A percentile compares a stretch with the other conserved stretches of the same genome.
phyloP scores from a whole-genome alignment of 2,797 vertebrate genomes.

The Scolopax rusticola region DNA sequence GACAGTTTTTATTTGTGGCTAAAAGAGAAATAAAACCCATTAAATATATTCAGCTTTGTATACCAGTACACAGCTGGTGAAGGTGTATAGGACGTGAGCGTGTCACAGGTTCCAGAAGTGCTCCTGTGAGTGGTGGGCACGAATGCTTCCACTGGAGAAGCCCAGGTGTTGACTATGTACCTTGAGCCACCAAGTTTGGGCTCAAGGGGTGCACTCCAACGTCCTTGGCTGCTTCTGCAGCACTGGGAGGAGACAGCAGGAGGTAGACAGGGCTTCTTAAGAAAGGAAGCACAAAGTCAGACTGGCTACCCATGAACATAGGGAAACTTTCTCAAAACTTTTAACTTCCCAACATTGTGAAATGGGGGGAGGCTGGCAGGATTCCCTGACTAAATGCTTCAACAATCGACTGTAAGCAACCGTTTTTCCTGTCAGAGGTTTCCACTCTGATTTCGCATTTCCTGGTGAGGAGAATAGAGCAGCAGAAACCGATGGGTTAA shows the following conservation, averaged over 20 bases:
- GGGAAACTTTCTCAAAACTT: background rate
- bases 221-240: background rate
- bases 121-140: background rate
- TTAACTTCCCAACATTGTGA: background rate
- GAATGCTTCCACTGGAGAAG: background rate
- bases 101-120: background rate
- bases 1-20: background rate
- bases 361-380: background rate
- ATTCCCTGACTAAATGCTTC: background rate
- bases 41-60: background rate
- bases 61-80: background rate
- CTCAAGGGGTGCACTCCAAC: fast-evolving
- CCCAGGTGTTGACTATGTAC: fast-evolving
- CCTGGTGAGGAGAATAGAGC: background rate
- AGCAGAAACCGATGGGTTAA: background rate
- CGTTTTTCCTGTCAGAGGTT: background rate
- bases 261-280: background rate
- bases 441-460: background rate
- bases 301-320: background rate
- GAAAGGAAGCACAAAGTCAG: background rate
- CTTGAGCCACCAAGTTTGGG: background rate
- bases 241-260: background rate
- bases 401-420: background rate
- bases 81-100: background rate
- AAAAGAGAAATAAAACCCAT: background rate